Evolutionary conservation across 2,113 vertebrate genomes (phyloP).

Genomic region (Anhinga anhinga): DNA sequence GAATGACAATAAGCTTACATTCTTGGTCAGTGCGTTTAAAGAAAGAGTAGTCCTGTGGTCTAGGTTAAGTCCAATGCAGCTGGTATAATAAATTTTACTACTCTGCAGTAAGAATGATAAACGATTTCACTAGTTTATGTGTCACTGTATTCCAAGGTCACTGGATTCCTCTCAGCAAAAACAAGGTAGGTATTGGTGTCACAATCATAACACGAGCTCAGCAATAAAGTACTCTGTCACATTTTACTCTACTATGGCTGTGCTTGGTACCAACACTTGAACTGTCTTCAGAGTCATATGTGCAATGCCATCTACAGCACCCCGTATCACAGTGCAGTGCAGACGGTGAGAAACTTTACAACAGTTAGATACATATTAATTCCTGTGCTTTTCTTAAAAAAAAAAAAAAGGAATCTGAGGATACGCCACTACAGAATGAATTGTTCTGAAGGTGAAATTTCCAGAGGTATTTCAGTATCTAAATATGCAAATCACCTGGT

Average conservation of each 20-base stretch:
- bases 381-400: not conserved
- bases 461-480: not conserved
- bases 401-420: accelerated
- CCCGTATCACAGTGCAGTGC: not conserved
- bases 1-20: not conserved
- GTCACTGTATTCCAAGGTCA: slow-evolving; percentile 3
- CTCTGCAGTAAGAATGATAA: not conserved
- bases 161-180: not conserved
- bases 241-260: not conserved
- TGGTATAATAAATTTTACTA: slow-evolving; percentile 4
- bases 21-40: not conserved
- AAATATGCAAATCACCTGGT: not conserved
- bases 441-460: not conserved
- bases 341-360: not conserved
- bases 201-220: not conserved
- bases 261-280: not conserved
- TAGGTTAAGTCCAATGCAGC: not conserved
- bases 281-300: not conserved
- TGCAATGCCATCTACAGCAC: not conserved
- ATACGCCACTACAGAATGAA: not conserved
- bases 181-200: not conserved
- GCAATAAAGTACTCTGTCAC: not conserved
- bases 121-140: not conserved
- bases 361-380: not conserved
- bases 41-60: not conserved